Base-by-base conservation (phyloP, 1,140 invertebrate genomes). In the Nephila pilipes region DNA sequence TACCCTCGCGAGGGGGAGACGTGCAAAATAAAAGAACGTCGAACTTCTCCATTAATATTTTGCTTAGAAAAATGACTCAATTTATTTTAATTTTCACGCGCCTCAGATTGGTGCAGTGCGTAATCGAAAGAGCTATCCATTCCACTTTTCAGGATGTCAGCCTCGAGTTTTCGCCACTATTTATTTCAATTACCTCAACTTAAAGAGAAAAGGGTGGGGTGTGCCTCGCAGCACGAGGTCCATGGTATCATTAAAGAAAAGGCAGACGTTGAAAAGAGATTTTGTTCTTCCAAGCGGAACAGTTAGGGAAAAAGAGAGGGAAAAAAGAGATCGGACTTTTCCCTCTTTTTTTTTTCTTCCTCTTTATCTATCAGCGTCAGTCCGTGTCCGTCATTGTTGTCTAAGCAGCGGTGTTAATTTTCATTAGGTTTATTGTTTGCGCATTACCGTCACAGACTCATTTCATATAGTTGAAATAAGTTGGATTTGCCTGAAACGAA, bases 41-140 rank as follows among this genome's bases (percentile, higher is more conserved):
- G 22, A 83, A 83, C n/a, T 16, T 25, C 14, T 83, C 81, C 81
- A 83, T 83, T 83, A 83, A 83, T 83, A 55, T 83, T 54, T 83
- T 18, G 81, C 22, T 46, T 20, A 29, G 81, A 83, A 83, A 83
- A 83, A 83, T 83, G 81, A 83, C 81, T 83, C 81, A 32, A 83
- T 83, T 83, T 83, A 83, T 83, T 83, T 83, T 83, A 83, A 83
- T 83, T 83, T 83, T 46, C 65, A 29, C 36, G 80, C 80, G 20
- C 18, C 14, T 83, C 81, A 83, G 38, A 55, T 55, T 54, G n/a
- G 22, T 55, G 81, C 38, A 57, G 81, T 25, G 8, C 81, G 46
- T 83, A 83, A 83, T 83, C 81, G 81, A 83, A 83, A 57, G n/a
- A 12, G 81, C 81, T 20, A 83, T 83, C 81, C 81, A 83, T 83